Evolutionary conservation across 2,888 invertebrate genomes (phyloP).

Genomic region (Drosophila nr. fundita): DNA sequence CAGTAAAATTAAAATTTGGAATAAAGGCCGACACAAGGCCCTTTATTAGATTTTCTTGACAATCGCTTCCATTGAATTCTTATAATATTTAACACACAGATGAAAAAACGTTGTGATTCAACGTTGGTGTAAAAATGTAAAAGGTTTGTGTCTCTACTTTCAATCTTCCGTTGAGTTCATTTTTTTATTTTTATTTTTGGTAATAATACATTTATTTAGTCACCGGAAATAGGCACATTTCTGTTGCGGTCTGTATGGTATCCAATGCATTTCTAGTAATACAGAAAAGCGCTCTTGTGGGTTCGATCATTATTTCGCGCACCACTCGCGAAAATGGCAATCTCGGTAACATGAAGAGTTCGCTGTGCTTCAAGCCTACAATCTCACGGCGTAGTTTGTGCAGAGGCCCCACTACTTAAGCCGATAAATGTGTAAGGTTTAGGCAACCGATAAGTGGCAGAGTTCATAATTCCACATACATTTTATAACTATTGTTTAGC

Average conservation of each 20-base stretch:
- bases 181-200: not conserved
- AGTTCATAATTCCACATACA: too few relatives aligned
- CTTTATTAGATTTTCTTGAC: not conserved
- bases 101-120: not conserved
- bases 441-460: too few relatives aligned
- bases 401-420: too few relatives aligned
- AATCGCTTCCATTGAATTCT: not conserved
- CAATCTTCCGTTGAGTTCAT: not conserved
- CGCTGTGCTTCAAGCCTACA: slow-evolving; percentile 38
- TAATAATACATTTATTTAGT: too few relatives aligned
- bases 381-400: slow-evolving; percentile 49
- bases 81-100: not conserved
- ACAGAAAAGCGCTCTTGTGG: slow-evolving; percentile 30
- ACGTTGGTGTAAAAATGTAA: not conserved
- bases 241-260: slow-evolving; percentile 86
- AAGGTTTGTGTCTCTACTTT: slow-evolving; percentile 2
- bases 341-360: slow-evolving; percentile 83
- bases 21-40: not conserved
- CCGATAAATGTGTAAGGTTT: too few relatives aligned
- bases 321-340: slow-evolving; percentile 85
- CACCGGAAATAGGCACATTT: slow-evolving; percentile 84
- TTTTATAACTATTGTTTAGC: too few relatives aligned
- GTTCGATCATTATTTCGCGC: slow-evolving; percentile 82
- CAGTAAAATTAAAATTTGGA: not conserved
- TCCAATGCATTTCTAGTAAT: slow-evolving; percentile 84